Evolutionary conservation across 53 echinoderm and acorn worm species (phyloP), one percentile per base, ranked within the genome.

Genomic region (Glandiceps talaboti): DNA sequence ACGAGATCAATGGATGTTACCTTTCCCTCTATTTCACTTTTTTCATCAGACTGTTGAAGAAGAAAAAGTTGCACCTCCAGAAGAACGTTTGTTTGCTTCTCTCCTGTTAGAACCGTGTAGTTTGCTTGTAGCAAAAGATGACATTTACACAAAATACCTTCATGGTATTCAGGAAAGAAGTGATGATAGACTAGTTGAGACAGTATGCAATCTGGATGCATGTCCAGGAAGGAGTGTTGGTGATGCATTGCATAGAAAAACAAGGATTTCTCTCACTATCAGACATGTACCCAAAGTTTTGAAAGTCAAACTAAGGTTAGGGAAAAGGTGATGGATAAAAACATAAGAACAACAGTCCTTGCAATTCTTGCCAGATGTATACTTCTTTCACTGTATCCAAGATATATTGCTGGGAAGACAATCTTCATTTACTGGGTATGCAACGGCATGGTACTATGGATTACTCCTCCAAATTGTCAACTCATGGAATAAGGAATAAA

Each of bases 251-350:
- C 75, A 82, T 25, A 86, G 96, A 81, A 87, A 82, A 30, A 83
- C 83, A 28, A 82, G 96, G 45, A 80, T 96, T 30, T 96, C 96
- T 14, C 84, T 96, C 26, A 96, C 96, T 0, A 92, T 96, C 30
- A 79, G 96, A 84, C 85, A 87, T 85, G 92, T 96, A 30, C 96
- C 96, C 30, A 96, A 92, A 80, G 90, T 90, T n/a, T 79, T 96
- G 76, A 90, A 92, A 82, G 33, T 92, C n/a, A 76, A 87, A 26
- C 28, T 92, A 33, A 80, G 33, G 73, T 81, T 92, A 64, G 92
- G 92, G 1, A 89, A 86, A 32, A 89, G 92, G 85, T 92, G 84
- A 87, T 78, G 64, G 20, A 12, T n/a, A n/a, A n/a, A n/a, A n/a
- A n/a, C n/a, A n/a, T n/a, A n/a, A n/a, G n/a, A n/a, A n/a, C n/a